Conservation (phyloP, 2,797 vertebrate species). For the Triplophysa bombifrons region DNA sequence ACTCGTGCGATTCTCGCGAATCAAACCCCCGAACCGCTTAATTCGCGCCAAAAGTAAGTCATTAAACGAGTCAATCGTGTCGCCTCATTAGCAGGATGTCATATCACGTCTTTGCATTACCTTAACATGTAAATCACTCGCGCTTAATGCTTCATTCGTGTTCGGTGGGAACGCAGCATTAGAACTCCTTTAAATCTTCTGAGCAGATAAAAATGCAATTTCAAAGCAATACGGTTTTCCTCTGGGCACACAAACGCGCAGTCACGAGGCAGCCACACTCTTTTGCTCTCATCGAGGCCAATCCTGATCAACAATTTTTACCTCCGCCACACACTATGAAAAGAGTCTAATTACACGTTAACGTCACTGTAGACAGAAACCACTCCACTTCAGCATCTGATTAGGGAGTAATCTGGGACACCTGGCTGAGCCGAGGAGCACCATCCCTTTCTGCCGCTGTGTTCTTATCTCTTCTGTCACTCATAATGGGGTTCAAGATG, state of each 20-base stretch:
- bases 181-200: not conserved
- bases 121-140: too few relatives aligned
- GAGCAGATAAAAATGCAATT: not conserved
- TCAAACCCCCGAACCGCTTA: too few relatives aligned
- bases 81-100: too few relatives aligned
- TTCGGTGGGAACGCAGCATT: too few relatives aligned
- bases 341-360: constrained; percentile 58
- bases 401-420: constrained; percentile 71
- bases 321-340: constrained; percentile 58
- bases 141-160: too few relatives aligned
- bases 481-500: constrained; percentile 72
- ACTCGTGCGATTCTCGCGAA: too few relatives aligned
- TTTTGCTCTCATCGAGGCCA: constrained; percentile 44
- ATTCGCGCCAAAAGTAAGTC: too few relatives aligned
- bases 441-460: constrained; percentile 61
- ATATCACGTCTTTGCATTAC: too few relatives aligned
- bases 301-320: constrained; percentile 53
- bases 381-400: constrained; percentile 67
- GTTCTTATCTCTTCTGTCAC: constrained; percentile 70
- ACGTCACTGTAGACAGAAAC: constrained; percentile 66
- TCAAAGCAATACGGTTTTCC: not conserved
- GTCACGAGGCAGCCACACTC: constrained; percentile 35
- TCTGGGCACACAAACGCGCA: not conserved
- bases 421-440: constrained; percentile 65
- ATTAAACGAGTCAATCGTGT: too few relatives aligned